Conservation (phyloP, 2,797 vertebrate species). For the Liasis olivaceus region DNA sequence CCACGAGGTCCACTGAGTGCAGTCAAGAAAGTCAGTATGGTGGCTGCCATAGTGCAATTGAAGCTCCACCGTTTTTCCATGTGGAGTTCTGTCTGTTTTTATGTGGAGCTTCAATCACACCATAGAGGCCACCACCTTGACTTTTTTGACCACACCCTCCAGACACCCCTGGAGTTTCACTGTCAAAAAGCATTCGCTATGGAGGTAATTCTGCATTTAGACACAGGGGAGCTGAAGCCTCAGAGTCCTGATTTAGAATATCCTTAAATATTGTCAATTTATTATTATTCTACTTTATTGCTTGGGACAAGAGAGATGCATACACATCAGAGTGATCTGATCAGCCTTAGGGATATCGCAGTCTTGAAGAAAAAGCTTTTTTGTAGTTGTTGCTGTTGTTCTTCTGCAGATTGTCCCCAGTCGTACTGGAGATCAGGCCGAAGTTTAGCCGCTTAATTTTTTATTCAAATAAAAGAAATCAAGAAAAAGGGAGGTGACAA, state of each 20-base stretch:
- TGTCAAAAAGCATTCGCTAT: neutral
- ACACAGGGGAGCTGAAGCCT: neutral
- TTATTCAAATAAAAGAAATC: neutral
- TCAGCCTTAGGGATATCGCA: neutral
- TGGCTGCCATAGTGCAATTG: too few species aligned
- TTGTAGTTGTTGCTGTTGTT: too few species aligned
- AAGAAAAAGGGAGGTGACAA: neutral
- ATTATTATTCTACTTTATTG: neutral
- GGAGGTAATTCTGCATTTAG: neutral
- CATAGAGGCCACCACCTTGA: too few species aligned
- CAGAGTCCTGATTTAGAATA: neutral
- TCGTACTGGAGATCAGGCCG: neutral
- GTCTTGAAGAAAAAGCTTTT: neutral
- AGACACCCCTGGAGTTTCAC: neutral
- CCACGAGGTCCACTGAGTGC: too few species aligned
- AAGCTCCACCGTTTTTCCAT: too few species aligned
- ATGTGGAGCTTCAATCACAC: too few species aligned
- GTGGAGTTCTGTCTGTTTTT: too few species aligned
- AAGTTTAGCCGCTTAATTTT: neutral
- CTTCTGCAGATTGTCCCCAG: neutral
- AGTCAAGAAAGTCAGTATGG: too few species aligned
- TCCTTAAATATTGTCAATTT: neutral
- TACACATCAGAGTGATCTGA: neutral
- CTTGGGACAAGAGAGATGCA: neutral
- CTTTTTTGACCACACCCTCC: too few species aligned